Conservation (phyloP, 2,797 vertebrate genomes). For the Odontamblyopus rebecca region DNA sequence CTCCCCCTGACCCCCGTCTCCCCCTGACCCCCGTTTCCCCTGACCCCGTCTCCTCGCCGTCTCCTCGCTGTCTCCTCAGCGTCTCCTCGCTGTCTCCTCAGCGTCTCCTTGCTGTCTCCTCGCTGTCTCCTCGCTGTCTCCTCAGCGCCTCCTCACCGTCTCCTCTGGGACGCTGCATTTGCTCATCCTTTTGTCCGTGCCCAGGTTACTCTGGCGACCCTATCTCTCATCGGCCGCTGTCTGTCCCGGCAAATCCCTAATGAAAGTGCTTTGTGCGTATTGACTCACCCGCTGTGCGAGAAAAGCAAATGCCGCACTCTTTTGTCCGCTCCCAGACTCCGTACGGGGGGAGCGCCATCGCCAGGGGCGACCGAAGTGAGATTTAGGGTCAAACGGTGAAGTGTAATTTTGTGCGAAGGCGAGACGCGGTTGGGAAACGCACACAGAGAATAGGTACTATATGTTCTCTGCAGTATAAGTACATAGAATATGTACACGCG, state of each 20-base stretch:
- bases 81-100: too few species aligned
- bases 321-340: conserved; percentile 61
- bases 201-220: conserved; percentile 61
- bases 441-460: background rate
- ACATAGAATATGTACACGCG: too few species aligned
- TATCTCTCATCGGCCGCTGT: conserved; percentile 62
- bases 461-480: too few species aligned
- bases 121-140: too few species aligned
- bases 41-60: too few species aligned
- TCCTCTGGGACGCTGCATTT: conserved; percentile 29
- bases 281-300: conserved; percentile 63
- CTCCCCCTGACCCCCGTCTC: too few species aligned
- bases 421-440: conserved; percentile 6
- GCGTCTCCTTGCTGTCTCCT: too few species aligned
- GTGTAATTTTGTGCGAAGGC: conserved; percentile 16
- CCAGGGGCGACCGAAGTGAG: conserved; percentile 35
- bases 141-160: background rate
- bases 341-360: conserved; percentile 41
- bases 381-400: background rate
- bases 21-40: too few species aligned
- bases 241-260: conserved; percentile 68
- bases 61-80: too few species aligned
- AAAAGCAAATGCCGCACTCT: conserved; percentile 59
- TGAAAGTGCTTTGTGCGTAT: conserved; percentile 68
- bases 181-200: conserved; percentile 14